Base-by-base conservation (phyloP, 2,797 vertebrate species). In the Leontocebus nigricollis region DNA sequence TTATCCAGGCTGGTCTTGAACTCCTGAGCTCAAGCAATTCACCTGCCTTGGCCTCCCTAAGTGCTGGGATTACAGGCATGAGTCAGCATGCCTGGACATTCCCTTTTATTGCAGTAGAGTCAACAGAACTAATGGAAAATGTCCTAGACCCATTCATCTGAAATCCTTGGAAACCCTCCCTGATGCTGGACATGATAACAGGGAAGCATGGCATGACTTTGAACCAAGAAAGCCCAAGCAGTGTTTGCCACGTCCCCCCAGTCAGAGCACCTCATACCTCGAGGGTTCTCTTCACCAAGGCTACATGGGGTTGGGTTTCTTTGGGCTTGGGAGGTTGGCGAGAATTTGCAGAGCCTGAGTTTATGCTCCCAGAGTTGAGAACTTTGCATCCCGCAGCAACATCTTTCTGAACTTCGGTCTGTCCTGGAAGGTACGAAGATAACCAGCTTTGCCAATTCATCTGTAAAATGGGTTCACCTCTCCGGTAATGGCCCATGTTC, bases 201-300 rank as follows among this genome's bases (percentile, higher is more conserved):
- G 15, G 48, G 41, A 79, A 27, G 4, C 24, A 0, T 20, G 33
- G 30, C 33, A 72, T 3, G 33, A 6, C 20, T 70, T 33, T 46
- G 13, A 88, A 76, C 9, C 24, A 70, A 46, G 44, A 67, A 57
- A 61, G 7, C 48, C 19, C 9, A n/a, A 76, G 5, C 2, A 15
- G 2, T 27, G 73, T n/a, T 41, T 4, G 39, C 13, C 20, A 22
- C 75, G 19, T 48, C 20, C 15, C 13, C 15, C 64, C n/a, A 7
- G 15, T 76, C 39, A 73, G 55, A 94, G 46, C 8, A 4, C 48
- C 27, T 85, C 24, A 1, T n/a, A 50, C 79, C 87, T 33, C 3
- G 0, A 14, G 41, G 0, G 4, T 75, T 41, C 46, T 39, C 1
- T 70, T n/a, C 6, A 33, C 3, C 2, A n/a, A 27, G 30, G 1